These are phyloP conservation scores for Drosophila anceps DNA, from an alignment of 2,888 invertebrate genomes.

Conservation along the genomic window DNA sequence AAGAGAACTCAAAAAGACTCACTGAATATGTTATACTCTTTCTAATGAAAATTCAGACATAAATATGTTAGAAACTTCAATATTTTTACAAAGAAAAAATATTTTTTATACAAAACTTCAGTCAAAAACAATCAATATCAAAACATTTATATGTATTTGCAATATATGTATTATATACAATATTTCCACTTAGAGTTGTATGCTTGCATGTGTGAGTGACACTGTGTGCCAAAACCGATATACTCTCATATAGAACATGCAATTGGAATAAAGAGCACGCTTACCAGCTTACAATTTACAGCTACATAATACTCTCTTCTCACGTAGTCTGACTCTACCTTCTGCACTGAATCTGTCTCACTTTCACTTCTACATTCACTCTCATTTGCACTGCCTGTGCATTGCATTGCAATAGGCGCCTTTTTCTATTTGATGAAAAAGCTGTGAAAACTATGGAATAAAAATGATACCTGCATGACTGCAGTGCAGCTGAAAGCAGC, in stretches of 20 bases:
- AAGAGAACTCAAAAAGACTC: too few relatives aligned
- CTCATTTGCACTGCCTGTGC: neutral
- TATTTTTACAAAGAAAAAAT: too few relatives aligned
- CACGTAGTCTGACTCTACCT: neutral
- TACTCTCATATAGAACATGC: too few relatives aligned
- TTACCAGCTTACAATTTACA: neutral
- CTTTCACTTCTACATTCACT: neutral
- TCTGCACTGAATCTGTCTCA: neutral
- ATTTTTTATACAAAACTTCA: too few relatives aligned
- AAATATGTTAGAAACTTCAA: too few relatives aligned
- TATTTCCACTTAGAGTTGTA: too few relatives aligned
- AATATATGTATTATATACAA: neutral
- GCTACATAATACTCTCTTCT: neutral
- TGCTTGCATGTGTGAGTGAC: too few relatives aligned
- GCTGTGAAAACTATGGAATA: neutral
- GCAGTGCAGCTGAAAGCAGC: neutral
- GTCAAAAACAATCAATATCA: neutral
- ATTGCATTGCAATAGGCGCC: neutral
- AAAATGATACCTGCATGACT: neutral
- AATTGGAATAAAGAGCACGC: neutral
- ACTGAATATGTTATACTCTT: too few relatives aligned
- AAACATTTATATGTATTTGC: neutral
- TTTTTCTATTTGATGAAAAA: neutral
- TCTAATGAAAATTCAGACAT: too few relatives aligned
- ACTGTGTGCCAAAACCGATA: too few relatives aligned